A percentile compares a stretch with the other conserved stretches of the same genome.
Conservation (phyloP, 2,113 vertebrate species). For the Mesembrinibis cayennensis region DNA sequence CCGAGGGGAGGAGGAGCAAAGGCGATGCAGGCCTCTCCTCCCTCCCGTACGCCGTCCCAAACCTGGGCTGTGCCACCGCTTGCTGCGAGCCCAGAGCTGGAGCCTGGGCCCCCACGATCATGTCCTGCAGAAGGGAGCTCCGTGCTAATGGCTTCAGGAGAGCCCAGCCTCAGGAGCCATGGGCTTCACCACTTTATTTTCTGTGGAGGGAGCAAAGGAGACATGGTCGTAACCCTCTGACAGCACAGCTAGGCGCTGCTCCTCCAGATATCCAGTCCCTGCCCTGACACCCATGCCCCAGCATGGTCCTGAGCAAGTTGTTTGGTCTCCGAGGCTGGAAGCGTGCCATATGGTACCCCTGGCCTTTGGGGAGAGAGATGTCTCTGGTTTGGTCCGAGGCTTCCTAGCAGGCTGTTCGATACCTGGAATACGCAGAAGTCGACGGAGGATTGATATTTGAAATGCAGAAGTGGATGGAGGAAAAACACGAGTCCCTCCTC, state of each 20-base stretch:
- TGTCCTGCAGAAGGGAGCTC: not conserved
- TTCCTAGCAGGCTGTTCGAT: not conserved
- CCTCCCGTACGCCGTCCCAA: not conserved
- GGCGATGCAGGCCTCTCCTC: not conserved
- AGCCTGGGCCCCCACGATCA: not conserved
- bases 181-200: not conserved
- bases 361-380: not conserved
- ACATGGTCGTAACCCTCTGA: not conserved
- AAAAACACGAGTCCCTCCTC: not conserved
- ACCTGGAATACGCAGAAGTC: not conserved
- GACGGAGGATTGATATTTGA: not conserved
- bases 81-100: fast-evolving
- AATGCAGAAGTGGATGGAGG: not conserved
- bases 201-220: not conserved
- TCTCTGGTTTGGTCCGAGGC: not conserved
- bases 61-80: not conserved
- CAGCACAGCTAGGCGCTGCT: not conserved
- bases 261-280: not conserved
- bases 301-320: not conserved
- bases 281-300: not conserved
- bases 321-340: not conserved
- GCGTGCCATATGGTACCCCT: not conserved
- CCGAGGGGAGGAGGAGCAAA: fast-evolving
- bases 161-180: not conserved
- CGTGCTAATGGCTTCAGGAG: not conserved